phyloP scores from a whole-genome alignment of 2,888 invertebrate genomes.

The Blastobasis adustella region DNA sequence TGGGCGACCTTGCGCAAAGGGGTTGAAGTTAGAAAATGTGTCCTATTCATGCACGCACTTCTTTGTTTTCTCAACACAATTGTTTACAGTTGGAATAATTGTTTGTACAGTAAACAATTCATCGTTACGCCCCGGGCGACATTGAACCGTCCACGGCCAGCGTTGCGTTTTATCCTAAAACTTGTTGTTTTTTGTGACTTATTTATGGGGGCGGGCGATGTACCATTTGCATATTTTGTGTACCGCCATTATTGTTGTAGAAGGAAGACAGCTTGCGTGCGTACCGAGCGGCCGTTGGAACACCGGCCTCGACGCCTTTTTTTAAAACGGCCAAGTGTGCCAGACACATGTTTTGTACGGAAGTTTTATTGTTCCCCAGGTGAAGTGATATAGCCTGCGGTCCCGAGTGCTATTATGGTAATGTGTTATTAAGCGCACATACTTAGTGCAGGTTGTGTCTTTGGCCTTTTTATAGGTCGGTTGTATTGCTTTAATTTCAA shows the following conservation, averaged over 20 bases:
- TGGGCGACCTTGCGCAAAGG: constrained; percentile 1
- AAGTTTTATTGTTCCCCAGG: constrained; percentile 3
- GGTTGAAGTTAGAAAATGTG: background rate
- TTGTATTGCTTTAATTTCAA: no score
- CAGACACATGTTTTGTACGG: constrained; percentile 1
- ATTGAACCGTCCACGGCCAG: background rate
- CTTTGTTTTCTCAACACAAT: constrained; percentile 1
- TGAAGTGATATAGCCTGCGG: constrained; percentile 3
- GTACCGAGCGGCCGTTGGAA: background rate
- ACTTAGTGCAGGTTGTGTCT: no score
- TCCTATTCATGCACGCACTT: background rate
- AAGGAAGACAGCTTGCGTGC: constrained; percentile 1
- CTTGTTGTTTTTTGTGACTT: background rate
- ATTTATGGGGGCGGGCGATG: constrained; percentile 1
- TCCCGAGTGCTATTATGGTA: no score
- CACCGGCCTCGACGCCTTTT: background rate
- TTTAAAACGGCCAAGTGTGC: background rate
- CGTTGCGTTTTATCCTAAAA: background rate
- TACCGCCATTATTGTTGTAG: background rate
- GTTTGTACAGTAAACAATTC: no score
- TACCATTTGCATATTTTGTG: background rate
- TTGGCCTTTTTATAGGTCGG: no score
- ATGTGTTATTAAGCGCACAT: no score
- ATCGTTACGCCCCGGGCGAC: background rate
- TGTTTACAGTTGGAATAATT: background rate